Evolutionary conservation across 2,113 vertebrate species (phyloP).

Genomic region (Conger conger): DNA sequence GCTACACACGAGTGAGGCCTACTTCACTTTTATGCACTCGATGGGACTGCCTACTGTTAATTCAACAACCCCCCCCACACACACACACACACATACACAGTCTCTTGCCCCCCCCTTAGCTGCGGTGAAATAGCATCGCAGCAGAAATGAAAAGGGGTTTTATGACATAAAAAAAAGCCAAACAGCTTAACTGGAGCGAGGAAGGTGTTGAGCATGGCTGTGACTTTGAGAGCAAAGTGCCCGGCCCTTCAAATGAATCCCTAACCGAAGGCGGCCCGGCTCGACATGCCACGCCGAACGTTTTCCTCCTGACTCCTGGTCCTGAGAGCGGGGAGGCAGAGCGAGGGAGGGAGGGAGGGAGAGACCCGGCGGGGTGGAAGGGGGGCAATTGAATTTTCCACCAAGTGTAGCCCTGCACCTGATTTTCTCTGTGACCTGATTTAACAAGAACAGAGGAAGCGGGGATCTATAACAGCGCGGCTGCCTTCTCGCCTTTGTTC

Average conservation of each 20-base stretch:
- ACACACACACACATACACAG: neutral
- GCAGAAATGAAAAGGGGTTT: neutral
- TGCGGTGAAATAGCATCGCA: neutral
- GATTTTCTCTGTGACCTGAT: slow-evolving; percentile 46
- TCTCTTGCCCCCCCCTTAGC: neutral
- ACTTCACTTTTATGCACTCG: neutral
- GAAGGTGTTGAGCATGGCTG: neutral
- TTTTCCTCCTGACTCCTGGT: slow-evolving; percentile 33
- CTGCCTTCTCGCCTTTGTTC: slow-evolving; percentile 53
- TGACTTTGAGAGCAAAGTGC: neutral
- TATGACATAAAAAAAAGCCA: neutral
- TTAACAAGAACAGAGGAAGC: slow-evolving; percentile 45
- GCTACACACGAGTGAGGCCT: neutral
- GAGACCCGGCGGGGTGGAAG: neutral
- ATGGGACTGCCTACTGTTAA: neutral
- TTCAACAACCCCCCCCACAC: neutral
- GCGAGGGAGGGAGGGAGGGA: neutral
- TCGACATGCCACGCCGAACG: slow-evolving; percentile 31
- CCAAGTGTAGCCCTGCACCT: slow-evolving; percentile 34
- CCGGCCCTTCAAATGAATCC: slow-evolving; percentile 15
- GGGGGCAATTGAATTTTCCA: slow-evolving; percentile 41
- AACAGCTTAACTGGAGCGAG: too few relatives aligned
- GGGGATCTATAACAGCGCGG: slow-evolving; percentile 55
- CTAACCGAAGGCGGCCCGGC: slow-evolving; percentile 5
- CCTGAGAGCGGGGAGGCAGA: slow-evolving; percentile 25